Evolutionary conservation across 1,140 invertebrate species (phyloP), one percentile per base, ranked within the genome.

Genomic region (Ceratina calcarata): DNA sequence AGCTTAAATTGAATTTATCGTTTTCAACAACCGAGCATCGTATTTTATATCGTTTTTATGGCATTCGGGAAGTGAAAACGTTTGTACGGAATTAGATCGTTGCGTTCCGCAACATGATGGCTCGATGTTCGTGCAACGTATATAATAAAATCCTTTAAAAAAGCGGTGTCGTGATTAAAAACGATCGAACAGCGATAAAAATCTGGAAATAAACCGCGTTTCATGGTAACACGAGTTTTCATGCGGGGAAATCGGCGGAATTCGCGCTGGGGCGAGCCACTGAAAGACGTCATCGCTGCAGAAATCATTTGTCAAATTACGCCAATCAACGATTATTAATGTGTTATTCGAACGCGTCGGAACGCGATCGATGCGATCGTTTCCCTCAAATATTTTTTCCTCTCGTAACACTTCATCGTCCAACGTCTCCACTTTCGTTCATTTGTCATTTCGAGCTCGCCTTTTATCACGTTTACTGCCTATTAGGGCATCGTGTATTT

Each of bases 221-320:
- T 32, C 27, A 32, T 4, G 27, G 37, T 0, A 45, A 45, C 37
- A 45, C 37, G 37, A 4, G 37, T 45, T 45, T 45, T 45, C 37
- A 45, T 45, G 37, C 37, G 37, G 37, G 8, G 37, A 10, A 10
- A 45, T 45, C 7, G 16, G 18, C 27, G 18, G 27, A 37, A 37
- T 8, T 18, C 12, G 8, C 0, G 22, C 4, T 24, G 16, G 15
- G 10, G n/a, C 57, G 57, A 22, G 20, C 8, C 3, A 24, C 20
- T 20, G 10, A 10, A n/a, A 24, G 58, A 12, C 58, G n/a, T 20
- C 57, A 58, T 32, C 27, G 27, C 20, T 24, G 58, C 58, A 15
- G 58, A 10, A 65, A n/a, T 65, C 62, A 12, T 65, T 65, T 45
- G 62, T 65, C 62, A 65, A 65, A 65, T 55, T 55, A 55, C 4